phyloP scores from a whole-genome alignment of 2,113 vertebrate genomes.

The Elanus axillaris region DNA sequence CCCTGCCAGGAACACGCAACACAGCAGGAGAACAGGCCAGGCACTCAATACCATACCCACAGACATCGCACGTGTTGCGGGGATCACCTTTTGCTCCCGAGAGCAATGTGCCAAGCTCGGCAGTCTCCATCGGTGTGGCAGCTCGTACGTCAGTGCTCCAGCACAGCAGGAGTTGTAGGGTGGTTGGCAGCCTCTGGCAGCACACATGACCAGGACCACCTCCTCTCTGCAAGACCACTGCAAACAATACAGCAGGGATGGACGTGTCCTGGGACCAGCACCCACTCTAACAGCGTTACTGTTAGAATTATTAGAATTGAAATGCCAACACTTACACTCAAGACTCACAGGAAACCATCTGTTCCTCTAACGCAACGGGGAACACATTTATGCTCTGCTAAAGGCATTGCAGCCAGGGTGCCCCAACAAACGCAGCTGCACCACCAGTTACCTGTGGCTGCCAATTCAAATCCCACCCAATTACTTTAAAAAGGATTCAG shows the following conservation, averaged over 20 bases:
- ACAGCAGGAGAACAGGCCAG: not conserved
- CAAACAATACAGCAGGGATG: not conserved
- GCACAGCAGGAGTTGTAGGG: too few relatives aligned
- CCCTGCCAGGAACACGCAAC: not conserved
- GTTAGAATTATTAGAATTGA: not conserved
- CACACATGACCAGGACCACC: rapidly evolving
- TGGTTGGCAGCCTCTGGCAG: not conserved
- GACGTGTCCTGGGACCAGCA: not conserved
- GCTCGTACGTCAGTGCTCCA: not conserved
- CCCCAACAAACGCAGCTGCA: not conserved
- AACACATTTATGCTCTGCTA: not conserved
- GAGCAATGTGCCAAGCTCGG: not conserved
- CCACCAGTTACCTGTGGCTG: not conserved
- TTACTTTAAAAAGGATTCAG: not conserved
- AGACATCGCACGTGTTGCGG: rapidly evolving
- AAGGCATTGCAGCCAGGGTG: not conserved
- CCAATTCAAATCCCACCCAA: not conserved
- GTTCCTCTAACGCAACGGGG: not conserved
- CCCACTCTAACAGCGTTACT: not conserved
- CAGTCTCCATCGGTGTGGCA: not conserved
- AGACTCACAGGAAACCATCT: not conserved
- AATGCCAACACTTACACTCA: rapidly evolving
- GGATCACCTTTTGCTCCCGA: not conserved
- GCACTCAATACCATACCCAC: rapidly evolving
- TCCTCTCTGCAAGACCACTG: not conserved